These are phyloP conservation scores for Ciona savignyi DNA, from an alignment of 23 tunicate genomes.

Conservation along the genomic window DNA sequence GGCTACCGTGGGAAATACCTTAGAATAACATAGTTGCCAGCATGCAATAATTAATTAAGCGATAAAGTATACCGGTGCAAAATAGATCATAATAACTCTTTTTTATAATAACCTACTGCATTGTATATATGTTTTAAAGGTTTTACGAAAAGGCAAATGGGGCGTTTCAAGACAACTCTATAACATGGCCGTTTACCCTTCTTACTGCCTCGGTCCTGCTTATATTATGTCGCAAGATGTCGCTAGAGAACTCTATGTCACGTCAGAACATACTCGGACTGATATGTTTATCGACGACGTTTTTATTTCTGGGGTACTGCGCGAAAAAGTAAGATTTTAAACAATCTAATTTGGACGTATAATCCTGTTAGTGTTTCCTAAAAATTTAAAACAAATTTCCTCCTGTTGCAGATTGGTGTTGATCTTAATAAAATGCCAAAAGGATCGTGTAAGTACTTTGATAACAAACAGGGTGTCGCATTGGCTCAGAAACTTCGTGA, in stretches of 20 bases:
- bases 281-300: not conserved
- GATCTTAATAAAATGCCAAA: not conserved
- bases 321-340: conserved; percentile 1
- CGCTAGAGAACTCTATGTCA: not conserved
- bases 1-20: not conserved
- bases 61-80: too few relatives aligned
- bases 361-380: not conserved
- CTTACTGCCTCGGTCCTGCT: not conserved
- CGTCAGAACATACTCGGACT: not conserved
- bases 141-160: not conserved
- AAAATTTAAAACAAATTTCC: not conserved
- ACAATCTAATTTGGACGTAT: too few relatives aligned
- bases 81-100: too few relatives aligned
- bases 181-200: not conserved
- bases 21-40: too few relatives aligned
- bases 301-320: not conserved
- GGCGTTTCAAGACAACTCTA: not conserved
- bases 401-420: not conserved
- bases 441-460: not conserved
- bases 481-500: too few relatives aligned
- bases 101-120: too few relatives aligned
- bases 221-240: not conserved
- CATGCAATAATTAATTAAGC: too few relatives aligned
- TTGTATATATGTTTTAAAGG: too few relatives aligned
- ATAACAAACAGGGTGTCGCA: too few relatives aligned